Evolutionary conservation across 1,140 invertebrate species (phyloP).

Genomic region (Drosophila cardini): DNA sequence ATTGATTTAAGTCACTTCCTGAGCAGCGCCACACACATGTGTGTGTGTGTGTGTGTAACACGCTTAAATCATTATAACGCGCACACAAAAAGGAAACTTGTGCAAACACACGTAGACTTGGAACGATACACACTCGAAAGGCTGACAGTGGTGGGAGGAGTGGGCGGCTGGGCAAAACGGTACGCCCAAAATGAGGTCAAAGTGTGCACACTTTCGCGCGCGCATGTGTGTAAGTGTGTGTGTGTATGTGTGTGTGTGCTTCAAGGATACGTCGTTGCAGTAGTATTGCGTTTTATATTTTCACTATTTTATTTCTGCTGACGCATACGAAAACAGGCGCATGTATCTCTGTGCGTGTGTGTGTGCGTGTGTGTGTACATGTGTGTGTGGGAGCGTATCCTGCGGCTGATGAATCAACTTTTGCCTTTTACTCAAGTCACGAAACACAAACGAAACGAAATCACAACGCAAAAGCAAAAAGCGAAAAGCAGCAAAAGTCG

Average conservation of each 20-base stretch:
- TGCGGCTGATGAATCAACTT: conserved; percentile 82
- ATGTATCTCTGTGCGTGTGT: conserved; percentile 6
- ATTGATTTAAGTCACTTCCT: conserved; percentile 76
- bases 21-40: conserved; percentile 2
- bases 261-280: conserved; percentile 65
- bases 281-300: conserved; percentile 74
- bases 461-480: conserved; percentile 38
- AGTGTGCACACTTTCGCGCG: conserved; percentile 55
- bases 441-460: conserved; percentile 74
- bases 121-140: conserved; percentile 30
- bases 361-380: conserved; percentile 5
- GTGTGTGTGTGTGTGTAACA: conserved; percentile 37
- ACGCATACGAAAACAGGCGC: conserved; percentile 58
- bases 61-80: conserved; percentile 66
- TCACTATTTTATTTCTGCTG: conserved; percentile 80
- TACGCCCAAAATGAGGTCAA: conserved; percentile 76
- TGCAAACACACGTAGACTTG: conserved; percentile 45
- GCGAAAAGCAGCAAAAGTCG: conserved; percentile 34
- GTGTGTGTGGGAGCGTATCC: conserved; percentile 56
- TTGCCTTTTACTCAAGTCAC: conserved; percentile 80
- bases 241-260: conserved; percentile 31
- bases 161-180: conserved; percentile 24
- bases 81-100: conserved; percentile 37
- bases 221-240: conserved; percentile 29
- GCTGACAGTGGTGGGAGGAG: background rate